Base-by-base conservation (phyloP, 2,797 vertebrate species). In the Ataeniobius toweri region DNA sequence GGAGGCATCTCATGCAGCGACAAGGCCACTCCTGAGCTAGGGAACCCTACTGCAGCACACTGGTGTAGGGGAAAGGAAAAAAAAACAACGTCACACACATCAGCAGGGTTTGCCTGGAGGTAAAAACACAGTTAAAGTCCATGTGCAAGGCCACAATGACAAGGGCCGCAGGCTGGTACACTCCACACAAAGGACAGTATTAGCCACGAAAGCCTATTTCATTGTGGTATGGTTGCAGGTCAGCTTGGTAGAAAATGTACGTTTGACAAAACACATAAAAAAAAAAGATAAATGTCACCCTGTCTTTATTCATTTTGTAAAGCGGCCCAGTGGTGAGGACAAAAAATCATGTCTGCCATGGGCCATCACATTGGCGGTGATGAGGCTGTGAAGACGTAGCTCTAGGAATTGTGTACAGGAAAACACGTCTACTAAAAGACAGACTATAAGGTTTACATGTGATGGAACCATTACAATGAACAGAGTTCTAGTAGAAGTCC, bases 91-190 rank as follows among this genome's bases (percentile, higher is more conserved):
- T 83, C 85, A 87, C 86, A 88, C 86, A 88, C 89, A 90, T 88
- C 80, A 87, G 89, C 74, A 77, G 80, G 79, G 75, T 81, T 92
- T 79, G 90, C 93, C 94, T 84, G 67, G 78, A 94, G 93, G 89
- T 86, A 90, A 83, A 86, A 88, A 88, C 89, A 91, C 87, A 92
- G 92, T 93, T 91, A 89, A 92, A 91, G 90, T 93, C 92, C 91
- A 92, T 91, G 92, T 92, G 92, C 90, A 91, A 93, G 91, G 92
- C 91, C 91, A 91, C 89, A 91, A 91, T 95, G 94, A 94, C 94
- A 94, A 94, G 91, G 71, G 90, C 94, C 89, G 78, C 85, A 78
- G 94, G 93, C 90, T 84, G 86, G 82, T 80, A 83, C 90, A 83
- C 86, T 83, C 87, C 46, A 50, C 91, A 94, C 92, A 93, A 94